A percentile compares a stretch with the other conserved stretches of the same genome.
Evolutionary conservation across 2,113 vertebrate genomes (phyloP).

Genomic region (Charina bottae): DNA sequence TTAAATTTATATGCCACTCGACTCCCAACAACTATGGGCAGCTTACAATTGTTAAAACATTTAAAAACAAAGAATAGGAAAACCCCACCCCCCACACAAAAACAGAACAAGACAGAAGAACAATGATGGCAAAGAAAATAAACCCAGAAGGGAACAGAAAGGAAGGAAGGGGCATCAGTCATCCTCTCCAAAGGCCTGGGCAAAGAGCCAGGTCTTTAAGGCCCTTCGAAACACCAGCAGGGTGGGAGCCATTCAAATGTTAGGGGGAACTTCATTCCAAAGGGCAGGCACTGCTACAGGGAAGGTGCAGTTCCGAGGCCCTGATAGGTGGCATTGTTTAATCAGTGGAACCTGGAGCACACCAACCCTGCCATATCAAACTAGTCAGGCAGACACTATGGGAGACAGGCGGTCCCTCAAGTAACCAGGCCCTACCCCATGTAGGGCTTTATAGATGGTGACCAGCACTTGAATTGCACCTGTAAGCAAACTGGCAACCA

Average conservation of each 20-base stretch:
- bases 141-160: too few species aligned
- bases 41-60: too few species aligned
- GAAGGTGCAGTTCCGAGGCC: neutral
- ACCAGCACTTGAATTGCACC: neutral
- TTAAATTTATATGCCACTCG: too few species aligned
- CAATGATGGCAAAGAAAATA: too few species aligned
- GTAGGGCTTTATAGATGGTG: neutral
- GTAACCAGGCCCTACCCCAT: neutral
- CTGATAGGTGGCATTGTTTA: neutral
- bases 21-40: too few species aligned
- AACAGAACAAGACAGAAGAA: too few species aligned
- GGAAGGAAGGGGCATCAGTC: too few species aligned
- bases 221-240: neutral
- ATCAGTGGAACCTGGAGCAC: neutral
- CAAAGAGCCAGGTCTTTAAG: neutral
- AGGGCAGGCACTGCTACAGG: neutral
- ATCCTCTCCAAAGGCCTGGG: too few species aligned
- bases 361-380: neutral
- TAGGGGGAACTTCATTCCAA: neutral
- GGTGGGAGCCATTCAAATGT: neutral
- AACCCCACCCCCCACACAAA: too few species aligned
- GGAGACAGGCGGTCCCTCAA: neutral
- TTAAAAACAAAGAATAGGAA: too few species aligned
- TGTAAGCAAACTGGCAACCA: neutral
- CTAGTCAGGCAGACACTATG: neutral